Base-by-base conservation (phyloP, 2,113 vertebrate species). In the Nicator chloris region DNA sequence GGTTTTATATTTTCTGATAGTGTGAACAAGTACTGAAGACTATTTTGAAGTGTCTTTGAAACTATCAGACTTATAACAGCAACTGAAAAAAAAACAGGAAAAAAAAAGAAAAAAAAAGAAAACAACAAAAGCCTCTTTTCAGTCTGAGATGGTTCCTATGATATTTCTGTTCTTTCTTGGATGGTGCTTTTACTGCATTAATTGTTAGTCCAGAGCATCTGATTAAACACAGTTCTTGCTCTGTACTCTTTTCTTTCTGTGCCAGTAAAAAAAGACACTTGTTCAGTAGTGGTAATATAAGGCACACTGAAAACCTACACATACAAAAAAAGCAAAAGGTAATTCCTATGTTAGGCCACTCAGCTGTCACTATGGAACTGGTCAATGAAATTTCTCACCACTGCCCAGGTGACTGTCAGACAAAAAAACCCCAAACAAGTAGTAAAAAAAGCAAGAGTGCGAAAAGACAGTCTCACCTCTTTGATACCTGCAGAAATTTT, bases 181-280 rank as follows among this genome's bases (percentile, higher is more conserved):
- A 94, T 96, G 96, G 97, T 98, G 97, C 97, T 98, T 98, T 97
- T 86, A 95, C 88, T 92, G 94, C 93, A 95, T 96, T 96, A 90
- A 88, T 89, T 92, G 90, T 96, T 96, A 82, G 50, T 93, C 94
- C 95, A 93, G 78, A 77, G 59, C 92, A 37, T 96, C 76, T 37
- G 44, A 92, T 95, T 77, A 92, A 96, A 91, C 72, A 92, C 65
- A 86, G 82, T 90, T 97, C 91, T 93, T 90, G 84, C 92, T 97
- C 96, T 97, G 95, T 97, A 92, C 95, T 97, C 96, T 98, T 97
- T 97, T 97, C 97, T 98, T 98, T 97, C 97, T 98, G 96, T 97
- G 90, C 86, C 86, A 93, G 88, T 96, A 53, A 90, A 92, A 87
- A 94, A 81, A 87, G 51, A 95, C 47, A 86, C 51, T 94, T 95